Evolutionary conservation across 2,797 vertebrate genomes (phyloP).

Genomic region (Sebastes wilsoni): DNA sequence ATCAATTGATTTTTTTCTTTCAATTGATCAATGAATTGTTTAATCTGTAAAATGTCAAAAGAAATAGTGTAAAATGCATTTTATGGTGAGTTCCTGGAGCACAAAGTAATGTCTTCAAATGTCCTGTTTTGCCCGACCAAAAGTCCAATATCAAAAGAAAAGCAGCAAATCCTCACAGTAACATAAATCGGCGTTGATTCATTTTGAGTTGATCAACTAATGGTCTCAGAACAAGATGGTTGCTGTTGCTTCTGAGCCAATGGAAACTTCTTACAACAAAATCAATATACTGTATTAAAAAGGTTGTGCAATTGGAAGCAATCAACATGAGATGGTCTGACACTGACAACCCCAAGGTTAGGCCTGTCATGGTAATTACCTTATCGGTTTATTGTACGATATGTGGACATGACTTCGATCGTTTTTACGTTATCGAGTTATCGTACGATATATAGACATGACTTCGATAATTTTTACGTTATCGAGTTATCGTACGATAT

Average conservation of each 20-base stretch:
- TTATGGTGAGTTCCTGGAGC: background rate
- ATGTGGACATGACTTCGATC: too few relatives aligned
- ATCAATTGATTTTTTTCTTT: background rate
- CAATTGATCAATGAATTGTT: background rate
- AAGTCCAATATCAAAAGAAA: background rate
- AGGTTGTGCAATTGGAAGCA: background rate
- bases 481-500: too few relatives aligned
- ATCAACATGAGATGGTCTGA: background rate
- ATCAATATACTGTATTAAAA: background rate
- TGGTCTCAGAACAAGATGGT: background rate
- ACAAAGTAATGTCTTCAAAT: background rate
- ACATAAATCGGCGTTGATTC: background rate
- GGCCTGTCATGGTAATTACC: too few relatives aligned
- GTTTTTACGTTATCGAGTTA: too few relatives aligned
- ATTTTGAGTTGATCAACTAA: background rate
- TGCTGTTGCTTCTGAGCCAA: background rate
- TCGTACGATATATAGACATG: too few relatives aligned
- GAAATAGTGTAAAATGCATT: background rate
- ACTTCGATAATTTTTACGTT: too few relatives aligned
- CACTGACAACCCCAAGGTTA: background rate
- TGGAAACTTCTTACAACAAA: background rate
- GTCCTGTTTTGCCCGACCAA: background rate
- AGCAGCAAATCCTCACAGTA: background rate
- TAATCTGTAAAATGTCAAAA: background rate
- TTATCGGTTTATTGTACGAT: too few relatives aligned